These are phyloP conservation scores for Lepisosteus oculatus DNA, from an alignment of 2,113 vertebrate genomes.

Conservation along the genomic window DNA sequence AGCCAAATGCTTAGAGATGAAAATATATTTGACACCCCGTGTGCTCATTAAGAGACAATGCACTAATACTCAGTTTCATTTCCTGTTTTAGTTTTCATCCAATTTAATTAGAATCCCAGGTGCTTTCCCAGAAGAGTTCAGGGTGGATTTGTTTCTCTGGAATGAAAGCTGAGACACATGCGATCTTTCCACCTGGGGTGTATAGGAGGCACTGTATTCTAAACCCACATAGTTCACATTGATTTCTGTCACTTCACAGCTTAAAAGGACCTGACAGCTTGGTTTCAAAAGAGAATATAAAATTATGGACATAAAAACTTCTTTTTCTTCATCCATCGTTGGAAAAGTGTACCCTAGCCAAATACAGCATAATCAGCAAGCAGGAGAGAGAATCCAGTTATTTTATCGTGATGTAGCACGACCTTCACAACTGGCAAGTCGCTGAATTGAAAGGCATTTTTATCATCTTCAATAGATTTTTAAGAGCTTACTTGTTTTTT, in stretches of 20 bases:
- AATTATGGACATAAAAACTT: constrained; percentile 47
- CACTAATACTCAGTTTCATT: no score
- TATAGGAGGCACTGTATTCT: constrained; percentile 43
- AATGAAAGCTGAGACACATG: constrained; percentile 47
- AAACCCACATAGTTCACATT: constrained; percentile 53
- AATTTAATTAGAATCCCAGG: no score
- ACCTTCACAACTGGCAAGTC: constrained; percentile 2
- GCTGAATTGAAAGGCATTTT: no score
- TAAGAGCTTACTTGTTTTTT: no score
- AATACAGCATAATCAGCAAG: constrained; percentile 26
- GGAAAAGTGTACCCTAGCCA: constrained; percentile 24
- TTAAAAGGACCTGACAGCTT: constrained; percentile 56
- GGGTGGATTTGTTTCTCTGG: constrained; percentile 52
- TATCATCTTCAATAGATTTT: no score
- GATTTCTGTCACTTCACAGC: constrained; percentile 40
- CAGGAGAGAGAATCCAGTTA: constrained; percentile 29
- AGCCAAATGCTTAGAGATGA: no score
- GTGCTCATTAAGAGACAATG: no score
- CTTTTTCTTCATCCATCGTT: constrained; percentile 20
- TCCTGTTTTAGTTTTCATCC: no score
- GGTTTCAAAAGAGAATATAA: constrained; percentile 36
- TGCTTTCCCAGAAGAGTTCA: constrained; percentile 42
- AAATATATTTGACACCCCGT: no score
- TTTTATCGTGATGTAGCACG: constrained; percentile 24
- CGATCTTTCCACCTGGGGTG: constrained; percentile 52